phyloP scores from a whole-genome alignment of 2,113 vertebrate species.

The Dermatemys mawii region DNA sequence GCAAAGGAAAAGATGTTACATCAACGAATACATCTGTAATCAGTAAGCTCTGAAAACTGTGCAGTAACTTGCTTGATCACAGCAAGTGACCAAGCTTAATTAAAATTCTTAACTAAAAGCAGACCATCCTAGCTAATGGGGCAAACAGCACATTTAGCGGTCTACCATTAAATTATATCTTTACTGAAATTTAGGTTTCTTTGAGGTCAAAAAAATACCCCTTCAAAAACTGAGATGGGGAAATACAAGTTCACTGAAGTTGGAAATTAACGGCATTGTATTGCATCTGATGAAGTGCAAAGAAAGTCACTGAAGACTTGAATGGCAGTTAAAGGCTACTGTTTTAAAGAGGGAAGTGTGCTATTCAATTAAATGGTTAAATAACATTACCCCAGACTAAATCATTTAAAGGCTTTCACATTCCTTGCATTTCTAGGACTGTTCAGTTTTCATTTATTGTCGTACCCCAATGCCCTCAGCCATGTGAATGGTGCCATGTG shows the following conservation, averaged over 20 bases:
- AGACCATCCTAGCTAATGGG: background rate
- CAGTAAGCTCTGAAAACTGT: background rate
- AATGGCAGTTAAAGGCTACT: slow-evolving; percentile 64
- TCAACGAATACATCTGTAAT: background rate
- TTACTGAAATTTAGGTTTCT: background rate
- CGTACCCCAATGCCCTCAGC: slow-evolving; percentile 86
- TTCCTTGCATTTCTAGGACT: slow-evolving; percentile 89
- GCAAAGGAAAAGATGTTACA: fast-evolving
- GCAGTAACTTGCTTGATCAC: background rate
- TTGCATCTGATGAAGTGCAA: slow-evolving; percentile 34
- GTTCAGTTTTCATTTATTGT: slow-evolving; percentile 89
- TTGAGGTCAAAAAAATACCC: background rate
- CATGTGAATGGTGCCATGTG: slow-evolving; percentile 84
- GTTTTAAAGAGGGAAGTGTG: slow-evolving; percentile 72
- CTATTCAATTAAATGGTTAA: slow-evolving; percentile 76
- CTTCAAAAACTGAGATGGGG: background rate
- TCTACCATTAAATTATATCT: background rate
- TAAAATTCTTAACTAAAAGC: background rate
- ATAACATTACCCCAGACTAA: slow-evolving; percentile 77
- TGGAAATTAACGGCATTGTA: slow-evolving; percentile 8
- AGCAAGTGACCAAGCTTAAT: background rate
- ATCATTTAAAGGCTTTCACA: slow-evolving; percentile 85
- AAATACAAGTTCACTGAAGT: background rate
- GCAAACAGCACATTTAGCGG: background rate
- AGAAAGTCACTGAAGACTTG: slow-evolving; percentile 52